A percentile compares a stretch with the other conserved stretches of the same genome.
Evolutionary conservation across 2,888 invertebrate genomes (phyloP).

Genomic region (Embidobia sp.): DNA sequence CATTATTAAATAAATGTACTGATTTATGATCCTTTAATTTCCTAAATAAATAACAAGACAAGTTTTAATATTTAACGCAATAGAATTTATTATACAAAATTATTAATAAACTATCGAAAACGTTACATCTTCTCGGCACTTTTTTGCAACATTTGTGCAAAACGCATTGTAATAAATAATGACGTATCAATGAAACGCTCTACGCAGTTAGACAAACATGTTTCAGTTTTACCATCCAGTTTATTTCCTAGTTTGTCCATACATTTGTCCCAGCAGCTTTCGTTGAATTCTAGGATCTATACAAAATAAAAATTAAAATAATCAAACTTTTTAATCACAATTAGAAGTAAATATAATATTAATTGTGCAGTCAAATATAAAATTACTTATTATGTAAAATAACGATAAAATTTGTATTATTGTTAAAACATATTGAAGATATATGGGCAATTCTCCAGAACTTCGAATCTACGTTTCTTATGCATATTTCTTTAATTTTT

Average conservation of each 20-base stretch:
- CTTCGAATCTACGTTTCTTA: no score
- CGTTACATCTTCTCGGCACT: conserved; percentile 81
- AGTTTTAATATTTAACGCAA: not conserved
- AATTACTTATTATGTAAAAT: no score
- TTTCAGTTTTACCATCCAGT: conserved; percentile 93
- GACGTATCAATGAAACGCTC: conserved; percentile 97
- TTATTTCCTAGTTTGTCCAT: conserved; percentile 94
- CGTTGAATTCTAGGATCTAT: conserved; percentile 96
- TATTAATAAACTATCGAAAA: not conserved
- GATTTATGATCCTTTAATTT: not conserved
- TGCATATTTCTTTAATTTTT: no score
- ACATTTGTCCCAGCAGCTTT: conserved; percentile 98
- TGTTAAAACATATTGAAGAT: no score
- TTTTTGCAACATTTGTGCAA: conserved; percentile 92
- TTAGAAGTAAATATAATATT: not conserved
- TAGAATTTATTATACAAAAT: conserved; percentile 29
- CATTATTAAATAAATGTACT: no score
- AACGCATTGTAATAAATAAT: conserved; percentile 92
- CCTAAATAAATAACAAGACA: not conserved
- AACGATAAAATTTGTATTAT: no score
- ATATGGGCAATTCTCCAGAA: no score
- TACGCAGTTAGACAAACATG: conserved; percentile 95
- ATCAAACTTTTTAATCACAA: no score
- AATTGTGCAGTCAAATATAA: no score
- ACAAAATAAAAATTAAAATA: conserved; percentile 63